Base-by-base conservation (phyloP, 2,797 vertebrate genomes). In the Columba guinea region DNA sequence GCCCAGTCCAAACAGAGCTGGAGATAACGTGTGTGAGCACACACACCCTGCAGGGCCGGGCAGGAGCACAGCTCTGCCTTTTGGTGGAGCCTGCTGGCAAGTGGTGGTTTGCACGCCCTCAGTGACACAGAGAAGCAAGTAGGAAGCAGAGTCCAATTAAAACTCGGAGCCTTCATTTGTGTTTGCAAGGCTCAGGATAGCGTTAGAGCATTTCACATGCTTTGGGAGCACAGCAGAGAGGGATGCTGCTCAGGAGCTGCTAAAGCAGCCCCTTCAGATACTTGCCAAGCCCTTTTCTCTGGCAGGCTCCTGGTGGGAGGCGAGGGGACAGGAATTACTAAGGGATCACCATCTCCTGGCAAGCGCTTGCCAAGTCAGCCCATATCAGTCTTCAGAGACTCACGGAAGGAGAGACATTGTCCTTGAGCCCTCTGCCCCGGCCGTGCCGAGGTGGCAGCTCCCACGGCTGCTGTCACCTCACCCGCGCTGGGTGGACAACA, bases 1-100 rank as follows among this genome's bases (percentile, higher is more conserved):
- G 81, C 58, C 90, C 63, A 70, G 82, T 77, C 93, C 94, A 91
- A 89, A 89, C 71, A 92, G 35, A 64, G 9, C 91, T 11, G 55
- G 39, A 87, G 90, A 83, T 32, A 89, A 13, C 4, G 0, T 4
- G 39, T 60, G 8, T 46, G 68, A 84, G 11, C 59, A 32, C 23
- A 4, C 2, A 1, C 8, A 4, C 3, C 0, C 20, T 10, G 4
- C 64, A 24, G 77, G 92, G 86, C 46, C 64, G 10, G 73, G 16
- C 52, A 16, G 53, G 55, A 63, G 16, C 58, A 10, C 39, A 26
- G 75, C 56, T 49, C 9, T 18, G 81, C 59, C 59, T 59, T 49
- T 6, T 13, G 14, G 51, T 17, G 24, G 67, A 73, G 52, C 2
- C 44, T 44, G 22, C 44, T 68, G 58, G 49, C 56, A 67, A 56